These are phyloP conservation scores for Myotis planiceps DNA, from an alignment of 2,797 vertebrate species.

Conservation along the genomic window DNA sequence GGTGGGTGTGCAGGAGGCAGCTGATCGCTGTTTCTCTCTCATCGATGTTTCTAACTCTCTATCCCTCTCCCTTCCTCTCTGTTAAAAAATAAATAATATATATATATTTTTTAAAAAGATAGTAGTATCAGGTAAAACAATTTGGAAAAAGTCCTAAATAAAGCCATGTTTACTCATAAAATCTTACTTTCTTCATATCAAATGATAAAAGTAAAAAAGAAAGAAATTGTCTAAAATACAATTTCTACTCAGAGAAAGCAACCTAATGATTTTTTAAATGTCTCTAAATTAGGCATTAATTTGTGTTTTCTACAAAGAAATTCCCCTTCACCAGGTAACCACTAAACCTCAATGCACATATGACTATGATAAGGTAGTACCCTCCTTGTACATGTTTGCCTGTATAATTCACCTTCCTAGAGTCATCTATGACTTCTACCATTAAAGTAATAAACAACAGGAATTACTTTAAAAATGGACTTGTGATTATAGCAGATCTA, in stretches of 20 bases:
- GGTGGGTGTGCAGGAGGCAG: too few relatives aligned
- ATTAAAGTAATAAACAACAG: background rate
- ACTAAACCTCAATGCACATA: background rate
- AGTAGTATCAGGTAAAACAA: conserved; percentile 7
- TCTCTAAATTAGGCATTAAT: background rate
- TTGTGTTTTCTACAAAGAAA: background rate
- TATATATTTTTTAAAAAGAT: background rate
- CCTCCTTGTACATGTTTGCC: background rate
- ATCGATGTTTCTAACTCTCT: too few relatives aligned
- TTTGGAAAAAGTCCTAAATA: background rate
- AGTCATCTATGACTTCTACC: background rate
- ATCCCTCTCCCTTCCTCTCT: too few relatives aligned
- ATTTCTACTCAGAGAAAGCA: conserved; percentile 19
- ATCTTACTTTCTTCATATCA: conserved; percentile 14
- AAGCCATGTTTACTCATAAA: conserved; percentile 31
- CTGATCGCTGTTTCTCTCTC: too few relatives aligned
- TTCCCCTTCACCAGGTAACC: background rate
- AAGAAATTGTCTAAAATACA: background rate
- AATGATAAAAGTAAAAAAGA: conserved; percentile 32
- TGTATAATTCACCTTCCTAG: background rate
- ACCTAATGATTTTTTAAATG: background rate
- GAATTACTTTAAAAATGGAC: conserved; percentile 7
- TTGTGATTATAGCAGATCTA: background rate
- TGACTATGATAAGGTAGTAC: background rate
- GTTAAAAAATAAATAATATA: too few relatives aligned